Percentiles rank a stretch among this genome's conserved stretches.
phyloP scores from a whole-genome alignment of 2,113 vertebrate genomes.

The Nansenia antarctica region DNA sequence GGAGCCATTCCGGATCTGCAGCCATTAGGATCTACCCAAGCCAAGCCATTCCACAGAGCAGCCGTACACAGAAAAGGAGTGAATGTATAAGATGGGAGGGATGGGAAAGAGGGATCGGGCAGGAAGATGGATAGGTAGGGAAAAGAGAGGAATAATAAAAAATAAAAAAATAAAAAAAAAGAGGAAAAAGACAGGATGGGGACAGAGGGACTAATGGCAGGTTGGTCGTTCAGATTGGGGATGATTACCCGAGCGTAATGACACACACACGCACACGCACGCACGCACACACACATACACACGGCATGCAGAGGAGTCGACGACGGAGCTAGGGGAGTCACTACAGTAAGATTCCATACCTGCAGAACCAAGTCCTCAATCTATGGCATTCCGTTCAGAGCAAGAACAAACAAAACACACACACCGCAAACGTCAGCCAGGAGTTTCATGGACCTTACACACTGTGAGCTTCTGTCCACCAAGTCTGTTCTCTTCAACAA shows the following conservation, averaged over 20 bases:
- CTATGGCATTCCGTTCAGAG: conserved; percentile 73
- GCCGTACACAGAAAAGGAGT: background rate
- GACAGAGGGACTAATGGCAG: no score
- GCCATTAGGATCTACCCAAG: conserved; percentile 31
- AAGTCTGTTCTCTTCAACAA: no score
- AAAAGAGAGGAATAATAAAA: no score
- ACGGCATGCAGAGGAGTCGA: conserved; percentile 48
- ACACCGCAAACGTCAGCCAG: conserved; percentile 54
- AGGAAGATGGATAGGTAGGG: background rate
- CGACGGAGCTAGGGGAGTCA: conserved; percentile 28
- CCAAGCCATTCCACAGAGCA: conserved; percentile 46
- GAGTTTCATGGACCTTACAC: background rate
- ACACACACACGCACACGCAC: conserved; percentile 10
- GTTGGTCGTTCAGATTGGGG: background rate
- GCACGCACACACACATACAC: conserved; percentile 9
- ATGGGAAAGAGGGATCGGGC: conserved; percentile 17
- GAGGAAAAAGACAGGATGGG: no score
- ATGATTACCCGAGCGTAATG: background rate
- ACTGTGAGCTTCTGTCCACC: background rate
- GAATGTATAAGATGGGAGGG: conserved; percentile 1
- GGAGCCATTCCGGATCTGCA: no score
- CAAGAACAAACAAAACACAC: conserved; percentile 52
- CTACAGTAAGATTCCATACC: conserved; percentile 76
- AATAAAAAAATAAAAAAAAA: no score
- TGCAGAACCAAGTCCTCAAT: conserved; percentile 83